Conservation (phyloP, 2,113 vertebrate species). For the Anser brachyrhynchus region DNA sequence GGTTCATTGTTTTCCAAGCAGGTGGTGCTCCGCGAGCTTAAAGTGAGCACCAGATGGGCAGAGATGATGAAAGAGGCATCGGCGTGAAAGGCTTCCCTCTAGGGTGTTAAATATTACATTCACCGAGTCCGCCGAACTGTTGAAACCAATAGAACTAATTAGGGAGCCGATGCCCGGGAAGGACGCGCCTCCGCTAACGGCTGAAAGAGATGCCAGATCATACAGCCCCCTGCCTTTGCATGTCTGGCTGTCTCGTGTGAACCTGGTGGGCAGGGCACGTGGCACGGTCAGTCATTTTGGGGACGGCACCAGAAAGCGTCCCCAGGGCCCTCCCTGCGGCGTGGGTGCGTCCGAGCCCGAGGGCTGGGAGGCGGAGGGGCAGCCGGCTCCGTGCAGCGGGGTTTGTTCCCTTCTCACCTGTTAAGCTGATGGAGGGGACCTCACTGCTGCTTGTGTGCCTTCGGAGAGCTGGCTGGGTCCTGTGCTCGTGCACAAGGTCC, state of each 20-base stretch:
- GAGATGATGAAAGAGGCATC: conserved; percentile 74
- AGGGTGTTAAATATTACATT: conserved; percentile 76
- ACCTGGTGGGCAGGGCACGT: rapidly evolving
- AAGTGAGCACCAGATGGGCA: conserved; percentile 74
- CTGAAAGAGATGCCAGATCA: conserved; percentile 30
- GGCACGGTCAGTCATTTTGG: neutral
- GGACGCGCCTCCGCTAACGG: conserved; percentile 4
- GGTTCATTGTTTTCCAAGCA: conserved; percentile 67
- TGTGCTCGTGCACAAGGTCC: rapidly evolving
- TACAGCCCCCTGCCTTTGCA: neutral
- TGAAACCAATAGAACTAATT: conserved; percentile 72
- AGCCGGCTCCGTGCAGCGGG: neutral
- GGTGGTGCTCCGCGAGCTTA: conserved; percentile 55
- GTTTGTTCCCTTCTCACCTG: neutral
- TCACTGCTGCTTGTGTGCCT: rapidly evolving
- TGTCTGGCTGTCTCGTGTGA: rapidly evolving
- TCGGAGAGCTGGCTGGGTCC: neutral
- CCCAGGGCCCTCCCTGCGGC: neutral
- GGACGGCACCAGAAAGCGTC: neutral
- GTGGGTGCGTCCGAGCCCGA: rapidly evolving
- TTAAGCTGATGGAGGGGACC: neutral
- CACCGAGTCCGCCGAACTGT: conserved; percentile 23
- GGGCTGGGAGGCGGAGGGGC: neutral
- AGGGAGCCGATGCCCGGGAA: conserved; percentile 28
- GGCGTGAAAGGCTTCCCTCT: conserved; percentile 61